Evolutionary conservation across 2,113 vertebrate genomes (phyloP), one percentile per base, ranked within the genome.

Genomic region (Vulpes vulpes): DNA sequence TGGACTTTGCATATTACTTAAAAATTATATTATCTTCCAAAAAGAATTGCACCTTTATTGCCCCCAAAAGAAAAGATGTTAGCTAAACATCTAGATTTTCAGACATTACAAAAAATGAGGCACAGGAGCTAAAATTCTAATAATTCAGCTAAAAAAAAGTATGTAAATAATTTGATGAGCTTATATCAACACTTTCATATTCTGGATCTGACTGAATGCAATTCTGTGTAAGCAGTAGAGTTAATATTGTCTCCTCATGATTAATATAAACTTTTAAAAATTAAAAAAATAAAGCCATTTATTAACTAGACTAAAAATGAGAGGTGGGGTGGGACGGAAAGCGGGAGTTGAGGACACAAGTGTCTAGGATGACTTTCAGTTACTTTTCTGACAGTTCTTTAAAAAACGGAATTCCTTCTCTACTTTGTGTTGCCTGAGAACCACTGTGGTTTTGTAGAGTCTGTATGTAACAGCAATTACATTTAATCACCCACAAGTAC

Each of bases 341-440:
- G 69, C 69, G 81, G 83, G 96, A 98, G 89, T 16, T 97, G 96
- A 97, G 97, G 88, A 0, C 49, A 97, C 96, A 97, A 73, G 93
- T 17, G 8, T 94, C 81, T 96, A 93, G 95, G 89, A 59, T 95
- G 91, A 96, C 98, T 97, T n/a, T 94, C 81, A 93, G 91, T 92
- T 96, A 95, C 91, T 93, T 92, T 95, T 96, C 17, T 78, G 89
- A 95, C 93, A 93, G 86, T 94, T 97, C 51, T 25, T 79, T 8
- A 14, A 95, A 93, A 98, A 98, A 98, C 0, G 38, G 60, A 97
- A 96, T 94, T 94, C 88, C 62, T 93, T 90, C 67, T 98, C 94
- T 98, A 88, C 92, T 97, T 95, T 97, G 64, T 95, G 93, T 98
- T 97, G 98, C 98, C 98, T 98, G 98, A 99, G 98, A 98, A 98